Evolutionary conservation across 2,797 vertebrate species (phyloP), one percentile per base, ranked within the genome.

Genomic region (Taeniopygia guttata): DNA sequence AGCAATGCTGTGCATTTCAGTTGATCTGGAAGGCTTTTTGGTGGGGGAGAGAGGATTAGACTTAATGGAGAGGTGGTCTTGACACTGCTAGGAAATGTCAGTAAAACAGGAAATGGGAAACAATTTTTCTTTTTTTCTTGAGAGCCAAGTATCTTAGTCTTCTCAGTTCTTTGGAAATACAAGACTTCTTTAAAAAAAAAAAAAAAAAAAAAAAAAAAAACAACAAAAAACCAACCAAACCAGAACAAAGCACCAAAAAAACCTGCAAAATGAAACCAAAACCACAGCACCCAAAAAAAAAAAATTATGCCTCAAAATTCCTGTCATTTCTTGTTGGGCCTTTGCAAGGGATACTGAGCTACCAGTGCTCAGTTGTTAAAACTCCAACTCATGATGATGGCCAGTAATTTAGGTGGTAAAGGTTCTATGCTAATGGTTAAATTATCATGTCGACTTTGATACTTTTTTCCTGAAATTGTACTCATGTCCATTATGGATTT

Each of bases 191-290:
- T 22, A 7, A 25, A 54, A 62, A 51, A 40, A 42, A 36, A 5
- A 38, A 38, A 9, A 38, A 9, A 38, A 38, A 14, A 8, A 38
- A 82, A 36, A 26, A 45, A 16, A n/a, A n/a, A n/a, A n/a, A n/a
- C n/a, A n/a, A n/a, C n/a, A n/a, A n/a, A n/a, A n/a, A n/a, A n/a
- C n/a, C 5, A 1, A 14, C 8, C 16, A 29, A 59, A 36, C 4
- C 0, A 0, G 10, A 43, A 5, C 8, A 42, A 68, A 68, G 17
- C 11, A 43, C 5, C 11, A 32, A 16, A 45, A 29, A 20, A 32
- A 10, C 3, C 1, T 1, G 26, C 4, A 2, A 49, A 68, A 40
- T 48, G 11, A 77, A 29, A 17, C 7, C 5, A 11, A 43, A 40
- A 18, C 7, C 34, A 76, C 30, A 49, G 5, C 27, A 76, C 19